These are phyloP conservation scores for Cheirogaleus medius DNA, from an alignment of 2,113 vertebrate genomes.

Conservation along the genomic window DNA sequence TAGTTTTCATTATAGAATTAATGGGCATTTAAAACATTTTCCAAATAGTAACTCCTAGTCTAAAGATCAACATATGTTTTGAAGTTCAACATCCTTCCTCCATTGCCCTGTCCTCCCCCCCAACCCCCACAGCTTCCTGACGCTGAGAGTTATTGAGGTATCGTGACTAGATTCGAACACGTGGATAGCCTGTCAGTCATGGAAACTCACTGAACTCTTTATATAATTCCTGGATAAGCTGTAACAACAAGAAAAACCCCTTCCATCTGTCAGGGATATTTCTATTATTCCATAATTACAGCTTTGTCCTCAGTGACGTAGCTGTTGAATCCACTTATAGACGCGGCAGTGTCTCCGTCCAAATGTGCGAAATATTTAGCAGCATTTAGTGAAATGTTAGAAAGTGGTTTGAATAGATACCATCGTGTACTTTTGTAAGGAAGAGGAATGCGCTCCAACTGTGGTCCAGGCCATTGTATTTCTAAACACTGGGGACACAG, in stretches of 20 bases:
- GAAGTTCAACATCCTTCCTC: not conserved
- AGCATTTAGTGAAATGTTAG: constrained; percentile 60
- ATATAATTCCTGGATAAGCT: constrained; percentile 15
- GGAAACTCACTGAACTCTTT: not conserved
- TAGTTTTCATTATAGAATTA: not conserved
- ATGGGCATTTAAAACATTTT: not conserved
- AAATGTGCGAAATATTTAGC: constrained; percentile 58
- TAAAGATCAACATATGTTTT: not conserved
- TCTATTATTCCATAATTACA: constrained; percentile 62
- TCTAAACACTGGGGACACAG: not conserved
- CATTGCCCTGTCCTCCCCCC: too few relatives aligned
- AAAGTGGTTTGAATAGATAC: constrained; percentile 57
- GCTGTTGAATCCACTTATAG: constrained; percentile 42
- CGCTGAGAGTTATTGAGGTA: not conserved
- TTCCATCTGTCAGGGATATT: constrained; percentile 43
- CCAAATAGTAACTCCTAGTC: not conserved
- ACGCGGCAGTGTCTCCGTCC: constrained; percentile 52
- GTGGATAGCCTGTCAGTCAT: not conserved
- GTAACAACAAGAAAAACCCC: constrained; percentile 11
- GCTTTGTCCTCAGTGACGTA: constrained; percentile 34
- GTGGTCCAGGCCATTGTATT: constrained; percentile 20
- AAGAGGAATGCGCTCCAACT: not conserved
- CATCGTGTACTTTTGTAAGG: constrained; percentile 46
- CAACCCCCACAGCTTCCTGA: not conserved
- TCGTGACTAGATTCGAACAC: not conserved